Evolutionary conservation across 2,888 invertebrate genomes (phyloP).

Genomic region (Ichneumoninae sp.): DNA sequence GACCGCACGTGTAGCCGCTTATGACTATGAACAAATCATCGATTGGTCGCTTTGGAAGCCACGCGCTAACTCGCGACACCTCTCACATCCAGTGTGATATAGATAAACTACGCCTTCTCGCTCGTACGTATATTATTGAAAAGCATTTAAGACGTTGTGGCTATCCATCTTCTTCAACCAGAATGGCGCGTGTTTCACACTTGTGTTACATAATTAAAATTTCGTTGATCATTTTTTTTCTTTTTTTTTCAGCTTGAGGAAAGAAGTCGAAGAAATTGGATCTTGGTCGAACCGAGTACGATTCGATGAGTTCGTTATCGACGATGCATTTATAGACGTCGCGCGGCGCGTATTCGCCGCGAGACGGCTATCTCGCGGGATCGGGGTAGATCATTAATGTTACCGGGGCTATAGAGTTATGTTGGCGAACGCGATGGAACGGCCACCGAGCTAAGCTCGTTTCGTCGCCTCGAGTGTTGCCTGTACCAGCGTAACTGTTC

Average conservation of each 20-base stretch:
- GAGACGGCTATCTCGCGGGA: slow-evolving; percentile 26
- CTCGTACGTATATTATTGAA: slow-evolving; percentile 58
- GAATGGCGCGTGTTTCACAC: slow-evolving; percentile 21
- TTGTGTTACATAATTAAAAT: no score
- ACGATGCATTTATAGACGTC: slow-evolving; percentile 39
- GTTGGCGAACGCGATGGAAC: slow-evolving; percentile 37
- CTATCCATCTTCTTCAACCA: slow-evolving; percentile 24
- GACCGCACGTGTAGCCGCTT: slow-evolving; percentile 43
- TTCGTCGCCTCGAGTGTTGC: slow-evolving; percentile 18
- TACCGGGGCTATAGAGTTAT: slow-evolving; percentile 28
- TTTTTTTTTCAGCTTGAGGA: no score
- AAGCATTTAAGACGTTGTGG: slow-evolving; percentile 10
- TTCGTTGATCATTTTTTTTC: no score
- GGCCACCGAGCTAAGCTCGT: slow-evolving; percentile 31
- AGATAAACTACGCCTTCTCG: slow-evolving; percentile 78
- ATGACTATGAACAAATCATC: slow-evolving; percentile 78
- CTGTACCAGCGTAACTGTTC: not conserved
- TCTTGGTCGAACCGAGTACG: not conserved
- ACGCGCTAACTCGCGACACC: slow-evolving; percentile 72
- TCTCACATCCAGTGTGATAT: slow-evolving; percentile 69
- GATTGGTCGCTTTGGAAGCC: slow-evolving; percentile 75
- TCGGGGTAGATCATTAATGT: slow-evolving; percentile 50
- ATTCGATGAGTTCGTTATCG: slow-evolving; percentile 30
- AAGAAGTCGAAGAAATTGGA: not conserved
- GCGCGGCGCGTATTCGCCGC: slow-evolving; percentile 12